Evolutionary conservation across 2,797 vertebrate genomes (phyloP), one percentile per base, ranked within the genome.

Genomic region (Neoniphon sammara): DNA sequence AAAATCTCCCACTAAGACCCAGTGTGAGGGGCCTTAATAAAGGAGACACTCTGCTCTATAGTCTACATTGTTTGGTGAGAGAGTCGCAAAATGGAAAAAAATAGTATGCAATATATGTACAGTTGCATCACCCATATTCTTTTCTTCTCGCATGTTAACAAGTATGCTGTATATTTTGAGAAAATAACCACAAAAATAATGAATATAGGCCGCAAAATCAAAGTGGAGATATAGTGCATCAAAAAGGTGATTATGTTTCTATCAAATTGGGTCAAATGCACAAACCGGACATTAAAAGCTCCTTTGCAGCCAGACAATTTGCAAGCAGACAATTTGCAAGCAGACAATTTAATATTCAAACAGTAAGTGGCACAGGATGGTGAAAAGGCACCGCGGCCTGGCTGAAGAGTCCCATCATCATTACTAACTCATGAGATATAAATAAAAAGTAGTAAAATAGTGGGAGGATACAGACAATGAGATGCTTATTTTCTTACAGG

Each of bases 1-100:
- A 88, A 93, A 93, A 93, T 93, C 93, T 94, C 89, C 88, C 83
- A 85, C 92, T 93, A 92, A 93, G 91, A 93, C 92, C 85, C 85
- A 79, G 77, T 57, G 83, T 92, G 91, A 92, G 84, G 81, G 70
- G 82, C 85, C 88, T 88, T 92, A 94, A 94, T 94, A 94, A 91
- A 86, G 80, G 83, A 85, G 78, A 84, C 82, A 83, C 85, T 83
- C 76, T 42, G 63, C 87, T 78, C 80, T 73, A 47, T 83, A 78
- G 60, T 71, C 70, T 69, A 70, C 78, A 77, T 75, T 82, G 68
- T 83, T 70, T 5, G 5, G 55, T 25, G 42, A 59, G 67, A 80
- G 89, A 86, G 80, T 85, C 84, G 59, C 47, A 21, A 67, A 86
- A 80, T 59, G 36, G 2, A 68, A 66, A 78, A 68, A 46, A 66